These are phyloP conservation scores for Cremastinae sp. DNA, from an alignment of 2,888 invertebrate genomes.

Conservation along the genomic window DNA sequence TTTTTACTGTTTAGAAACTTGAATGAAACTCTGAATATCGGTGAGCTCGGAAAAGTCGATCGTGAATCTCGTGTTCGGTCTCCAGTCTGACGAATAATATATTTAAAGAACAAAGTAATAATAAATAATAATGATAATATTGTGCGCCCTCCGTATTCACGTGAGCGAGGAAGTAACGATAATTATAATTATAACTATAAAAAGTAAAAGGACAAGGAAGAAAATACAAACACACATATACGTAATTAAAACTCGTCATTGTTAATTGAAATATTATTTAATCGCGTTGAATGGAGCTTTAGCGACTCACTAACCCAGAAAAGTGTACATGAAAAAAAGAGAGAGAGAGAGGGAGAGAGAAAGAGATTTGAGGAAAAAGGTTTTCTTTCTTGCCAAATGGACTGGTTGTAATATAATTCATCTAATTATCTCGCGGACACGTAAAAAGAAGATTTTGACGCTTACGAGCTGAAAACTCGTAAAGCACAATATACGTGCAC, in stretches of 20 bases:
- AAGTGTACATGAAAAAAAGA: slow-evolving; percentile 52
- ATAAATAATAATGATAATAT: slow-evolving; percentile 34
- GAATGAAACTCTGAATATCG: slow-evolving; percentile 49
- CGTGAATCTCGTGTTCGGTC: slow-evolving; percentile 58
- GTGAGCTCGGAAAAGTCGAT: slow-evolving; percentile 57
- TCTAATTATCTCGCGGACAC: slow-evolving; percentile 47
- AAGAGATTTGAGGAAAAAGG: slow-evolving; percentile 42
- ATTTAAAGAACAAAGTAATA: slow-evolving; percentile 18
- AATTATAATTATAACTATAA: slow-evolving; percentile 55
- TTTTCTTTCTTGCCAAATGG: slow-evolving; percentile 65
- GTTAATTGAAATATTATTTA: slow-evolving; percentile 64
- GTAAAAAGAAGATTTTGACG: slow-evolving; percentile 37
- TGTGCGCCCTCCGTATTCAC: slow-evolving; percentile 45
- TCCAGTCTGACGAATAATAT: slow-evolving; percentile 52
- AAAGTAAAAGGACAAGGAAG: slow-evolving; percentile 27
- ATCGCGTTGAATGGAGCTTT: slow-evolving; percentile 57
- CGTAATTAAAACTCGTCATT: slow-evolving; percentile 66
- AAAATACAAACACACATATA: slow-evolving; percentile 62
- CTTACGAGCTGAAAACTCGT: slow-evolving; percentile 40
- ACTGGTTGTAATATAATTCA: slow-evolving; percentile 72
- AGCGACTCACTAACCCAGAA: slow-evolving; percentile 53
- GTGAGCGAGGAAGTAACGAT: slow-evolving; percentile 52
- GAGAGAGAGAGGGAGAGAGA: slow-evolving; percentile 10
- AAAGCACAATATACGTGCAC: slow-evolving; percentile 45
- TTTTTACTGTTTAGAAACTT: slow-evolving; percentile 51